These are phyloP conservation scores for Cheilosia grossa DNA, from an alignment of 2,888 invertebrate genomes.

Conservation along the genomic window DNA sequence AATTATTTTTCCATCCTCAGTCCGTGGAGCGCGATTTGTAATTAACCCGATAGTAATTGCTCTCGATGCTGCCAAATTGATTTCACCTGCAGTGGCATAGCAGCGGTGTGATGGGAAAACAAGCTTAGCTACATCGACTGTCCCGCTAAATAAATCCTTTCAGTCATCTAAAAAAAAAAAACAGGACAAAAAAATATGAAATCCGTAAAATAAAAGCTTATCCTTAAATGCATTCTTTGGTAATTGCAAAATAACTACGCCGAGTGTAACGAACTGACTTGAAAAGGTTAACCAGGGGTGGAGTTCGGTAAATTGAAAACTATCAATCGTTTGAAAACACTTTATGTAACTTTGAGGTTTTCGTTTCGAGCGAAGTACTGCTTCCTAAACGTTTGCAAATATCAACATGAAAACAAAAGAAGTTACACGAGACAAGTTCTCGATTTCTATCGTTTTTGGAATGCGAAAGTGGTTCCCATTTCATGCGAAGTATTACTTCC, in stretches of 20 bases:
- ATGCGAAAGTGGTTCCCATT: too few species aligned
- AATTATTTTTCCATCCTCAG: slow-evolving; percentile 58
- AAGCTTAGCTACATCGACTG: too few species aligned
- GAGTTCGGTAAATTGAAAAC: too few species aligned
- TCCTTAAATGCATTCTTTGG: slow-evolving; percentile 22
- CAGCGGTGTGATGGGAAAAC: background rate
- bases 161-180: slow-evolving; percentile 36
- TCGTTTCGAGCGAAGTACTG: too few species aligned
- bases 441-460: too few species aligned
- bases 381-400: too few species aligned
- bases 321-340: too few species aligned
- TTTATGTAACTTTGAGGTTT: too few species aligned
- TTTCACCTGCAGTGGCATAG: slow-evolving; percentile 25
- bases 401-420: too few species aligned
- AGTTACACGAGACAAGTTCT: too few species aligned
- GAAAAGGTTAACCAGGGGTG: background rate
- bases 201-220: too few species aligned
- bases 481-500: too few species aligned
- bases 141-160: slow-evolving; percentile 33
- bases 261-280: background rate
- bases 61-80: slow-evolving; percentile 35
- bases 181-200: background rate
- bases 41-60: slow-evolving; percentile 71
- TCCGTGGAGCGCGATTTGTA: slow-evolving; percentile 44
- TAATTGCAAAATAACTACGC: slow-evolving; percentile 12